Base-by-base conservation (phyloP, 2,888 invertebrate species). In the Minunthozetes semirufus region DNA sequence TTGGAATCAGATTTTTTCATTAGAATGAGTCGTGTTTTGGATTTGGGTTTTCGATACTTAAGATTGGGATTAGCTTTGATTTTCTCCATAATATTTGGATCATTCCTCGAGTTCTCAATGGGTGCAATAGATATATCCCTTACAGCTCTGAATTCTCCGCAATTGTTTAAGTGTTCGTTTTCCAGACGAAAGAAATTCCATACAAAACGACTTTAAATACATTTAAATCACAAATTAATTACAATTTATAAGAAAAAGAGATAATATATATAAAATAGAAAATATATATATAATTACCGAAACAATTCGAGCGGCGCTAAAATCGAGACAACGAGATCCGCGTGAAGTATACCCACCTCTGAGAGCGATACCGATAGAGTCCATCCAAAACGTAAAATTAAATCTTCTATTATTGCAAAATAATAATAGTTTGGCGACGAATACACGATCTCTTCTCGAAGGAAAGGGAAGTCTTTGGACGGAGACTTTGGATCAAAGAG, bases 161-260 rank as follows among this genome's bases (percentile, higher is more conserved):
- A 98, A 85, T 99, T 99, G 85, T 99, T 99, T 56, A 99, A 86
- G 83, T 99, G 99, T 82, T 99, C 99, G 86, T 99, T 99, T 85
- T 99, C 99, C 81, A 99, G 84, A 0, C 99, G 97, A 86, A 99
- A 97, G 85, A 94, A 99, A 85, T 99, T 99, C 99, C 99, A 99
- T 68, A 99, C 89, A 84, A 98, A 99, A 74, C 98, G 88, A 81
- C 86, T 84, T 63, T 59, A 79, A 33, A 33, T 38, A 17, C 22
- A 33, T 5, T 17, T n/a, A 68, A 50, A 4, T 75, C 50, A 19
- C 42, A 50, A 22, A 75, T 56, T 33, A 27, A 13, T 33, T 22
- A 53, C 13, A 71, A n/a, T n/a, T n/a, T 42, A 33, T 25, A 72
- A 46, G 22, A 75, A 76, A 48, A 17, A 17, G 13, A 27, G 72